These are phyloP conservation scores for Mactra quadrangularis DNA, from an alignment of 1,140 invertebrate genomes.

Conservation along the genomic window DNA sequence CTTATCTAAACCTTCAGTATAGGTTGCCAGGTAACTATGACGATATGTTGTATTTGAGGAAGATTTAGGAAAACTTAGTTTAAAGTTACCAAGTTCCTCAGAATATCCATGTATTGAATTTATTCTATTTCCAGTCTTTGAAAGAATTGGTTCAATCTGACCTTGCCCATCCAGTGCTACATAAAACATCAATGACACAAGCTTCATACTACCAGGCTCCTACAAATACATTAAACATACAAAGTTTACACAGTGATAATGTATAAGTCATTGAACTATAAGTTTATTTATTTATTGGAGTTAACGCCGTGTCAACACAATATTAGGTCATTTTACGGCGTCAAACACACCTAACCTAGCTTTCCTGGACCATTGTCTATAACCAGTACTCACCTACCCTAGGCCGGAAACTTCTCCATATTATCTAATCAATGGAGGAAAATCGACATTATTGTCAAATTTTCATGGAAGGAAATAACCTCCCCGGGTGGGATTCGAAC, in stretches of 20 bases:
- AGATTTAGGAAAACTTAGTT: conserved; percentile 85
- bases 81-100: conserved; percentile 91
- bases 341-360: no score
- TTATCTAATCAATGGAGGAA: no score
- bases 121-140: conserved; percentile 84
- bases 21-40: conserved; percentile 79
- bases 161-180: conserved; percentile 82
- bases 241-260: background rate
- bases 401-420: no score
- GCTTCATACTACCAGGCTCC: conserved; percentile 61
- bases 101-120: conserved; percentile 91
- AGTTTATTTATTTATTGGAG: no score
- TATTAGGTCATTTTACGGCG: no score
- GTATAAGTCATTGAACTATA: no score
- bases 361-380: no score
- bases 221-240: conserved; percentile 61
- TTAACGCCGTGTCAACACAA: no score
- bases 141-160: conserved; percentile 81
- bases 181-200: conserved; percentile 85
- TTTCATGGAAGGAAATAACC: no score
- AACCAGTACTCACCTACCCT: no score
- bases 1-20: conserved; percentile 88
- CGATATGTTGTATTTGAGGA: conserved; percentile 85
- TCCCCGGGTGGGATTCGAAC: no score
- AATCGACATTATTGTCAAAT: no score